Percentiles rank a stretch among this genome's conserved stretches.
These are phyloP conservation scores for Whitmania pigra DNA, from an alignment of 1,140 invertebrate species.

Conservation along the genomic window DNA sequence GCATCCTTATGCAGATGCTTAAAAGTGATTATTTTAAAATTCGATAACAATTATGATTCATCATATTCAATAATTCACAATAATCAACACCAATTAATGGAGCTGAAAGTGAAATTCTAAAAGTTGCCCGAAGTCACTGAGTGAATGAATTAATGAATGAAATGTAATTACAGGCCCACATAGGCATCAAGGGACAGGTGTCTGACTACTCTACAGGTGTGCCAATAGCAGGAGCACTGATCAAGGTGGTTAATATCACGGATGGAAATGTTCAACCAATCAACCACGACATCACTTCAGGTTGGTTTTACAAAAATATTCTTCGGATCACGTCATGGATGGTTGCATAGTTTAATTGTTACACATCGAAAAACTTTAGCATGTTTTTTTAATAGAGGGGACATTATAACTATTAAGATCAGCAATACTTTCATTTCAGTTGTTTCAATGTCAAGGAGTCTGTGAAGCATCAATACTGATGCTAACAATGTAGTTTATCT, in stretches of 20 bases:
- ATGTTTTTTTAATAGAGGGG: neutral
- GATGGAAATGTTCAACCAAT: constrained; percentile 46
- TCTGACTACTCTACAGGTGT: constrained; percentile 43
- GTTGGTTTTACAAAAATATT: constrained; percentile 33
- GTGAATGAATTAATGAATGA: constrained; percentile 13
- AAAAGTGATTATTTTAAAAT: too few relatives aligned
- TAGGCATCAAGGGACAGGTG: constrained; percentile 60
- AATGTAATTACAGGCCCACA: constrained; percentile 50
- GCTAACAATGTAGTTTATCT: too few relatives aligned
- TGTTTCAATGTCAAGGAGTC: too few relatives aligned
- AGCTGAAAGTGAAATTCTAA: neutral
- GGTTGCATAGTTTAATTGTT: too few relatives aligned
- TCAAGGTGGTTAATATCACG: constrained; percentile 65
- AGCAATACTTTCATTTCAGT: neutral
- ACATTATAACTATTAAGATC: neutral
- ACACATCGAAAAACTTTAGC: too few relatives aligned
- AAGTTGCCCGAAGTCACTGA: neutral
- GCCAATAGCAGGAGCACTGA: constrained; percentile 55
- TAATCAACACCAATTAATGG: too few relatives aligned
- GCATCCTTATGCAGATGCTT: too few relatives aligned
- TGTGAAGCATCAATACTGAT: too few relatives aligned
- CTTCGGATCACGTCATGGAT: neutral
- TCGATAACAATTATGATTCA: too few relatives aligned
- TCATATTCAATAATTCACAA: too few relatives aligned
- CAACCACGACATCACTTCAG: constrained; percentile 64